Evolutionary conservation across 2,113 vertebrate genomes (phyloP).

Genomic region (Cettia cetti): DNA sequence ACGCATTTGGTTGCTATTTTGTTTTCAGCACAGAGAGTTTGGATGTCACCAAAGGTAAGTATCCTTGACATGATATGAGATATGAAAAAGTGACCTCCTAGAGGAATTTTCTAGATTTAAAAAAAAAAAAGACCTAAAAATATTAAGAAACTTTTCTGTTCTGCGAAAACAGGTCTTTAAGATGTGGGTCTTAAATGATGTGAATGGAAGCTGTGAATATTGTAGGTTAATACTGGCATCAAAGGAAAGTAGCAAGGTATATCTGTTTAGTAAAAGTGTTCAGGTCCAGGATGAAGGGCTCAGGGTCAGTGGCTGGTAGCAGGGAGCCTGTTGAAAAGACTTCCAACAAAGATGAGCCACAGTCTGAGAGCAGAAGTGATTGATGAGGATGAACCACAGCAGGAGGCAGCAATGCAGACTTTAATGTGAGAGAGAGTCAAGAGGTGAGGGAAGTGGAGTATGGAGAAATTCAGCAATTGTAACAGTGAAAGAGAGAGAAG

Average conservation of each 20-base stretch:
- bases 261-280: background rate
- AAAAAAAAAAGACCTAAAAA: background rate
- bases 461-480: background rate
- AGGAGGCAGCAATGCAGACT: background rate
- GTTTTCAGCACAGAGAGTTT: background rate
- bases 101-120: background rate
- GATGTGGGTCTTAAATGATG: background rate
- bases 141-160: background rate
- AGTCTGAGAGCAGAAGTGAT: background rate
- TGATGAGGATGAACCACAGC: background rate
- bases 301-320: background rate
- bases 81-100: background rate
- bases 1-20: background rate
- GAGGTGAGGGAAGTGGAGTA: background rate
- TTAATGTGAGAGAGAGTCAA: background rate
- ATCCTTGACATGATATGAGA: background rate
- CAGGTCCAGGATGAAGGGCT: background rate
- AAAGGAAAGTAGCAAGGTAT: background rate
- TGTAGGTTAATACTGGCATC: background rate
- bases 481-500: background rate
- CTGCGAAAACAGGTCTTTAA: background rate
- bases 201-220: background rate
- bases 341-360: background rate
- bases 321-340: background rate
- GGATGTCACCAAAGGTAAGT: background rate